Evolutionary conservation across 2,113 vertebrate species (phyloP).

Genomic region (Vanacampus margaritifer): DNA sequence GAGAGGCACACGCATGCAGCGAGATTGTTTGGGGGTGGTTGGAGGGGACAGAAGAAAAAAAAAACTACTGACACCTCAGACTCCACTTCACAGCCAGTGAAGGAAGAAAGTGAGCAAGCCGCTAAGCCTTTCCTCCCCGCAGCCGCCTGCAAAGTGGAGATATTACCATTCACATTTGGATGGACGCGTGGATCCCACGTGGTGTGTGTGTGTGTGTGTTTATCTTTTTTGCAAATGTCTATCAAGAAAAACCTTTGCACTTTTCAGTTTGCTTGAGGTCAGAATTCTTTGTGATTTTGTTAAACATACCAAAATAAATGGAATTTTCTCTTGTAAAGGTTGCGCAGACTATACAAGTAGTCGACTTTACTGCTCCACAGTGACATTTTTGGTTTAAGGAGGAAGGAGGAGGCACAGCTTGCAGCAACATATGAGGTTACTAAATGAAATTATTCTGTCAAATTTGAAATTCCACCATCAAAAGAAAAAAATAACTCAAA

Average conservation of each 20-base stretch:
- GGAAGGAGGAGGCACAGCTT: neutral
- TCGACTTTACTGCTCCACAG: neutral
- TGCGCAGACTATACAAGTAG: neutral
- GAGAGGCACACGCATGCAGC: constrained; percentile 21
- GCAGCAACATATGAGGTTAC: too few relatives aligned
- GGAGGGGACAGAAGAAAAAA: constrained; percentile 15
- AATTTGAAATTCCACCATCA: neutral
- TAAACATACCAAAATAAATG: neutral
- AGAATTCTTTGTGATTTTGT: neutral
- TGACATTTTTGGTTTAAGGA: neutral
- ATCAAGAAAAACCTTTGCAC: neutral
- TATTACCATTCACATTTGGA: constrained; percentile 73
- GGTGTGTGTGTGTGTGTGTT: constrained; percentile 37
- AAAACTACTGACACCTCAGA: constrained; percentile 75
- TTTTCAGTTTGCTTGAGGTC: constrained; percentile 9
- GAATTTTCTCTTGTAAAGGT: neutral
- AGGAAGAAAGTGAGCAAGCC: constrained; percentile 66
- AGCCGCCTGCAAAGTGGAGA: constrained; percentile 74
- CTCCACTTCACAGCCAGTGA: constrained; percentile 74
- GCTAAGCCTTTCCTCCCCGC: constrained; percentile 64
- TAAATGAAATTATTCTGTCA: neutral
- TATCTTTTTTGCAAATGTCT: constrained; percentile 16
- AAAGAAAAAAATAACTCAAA: neutral
- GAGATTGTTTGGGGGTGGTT: constrained; percentile 16
- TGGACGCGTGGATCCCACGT: constrained; percentile 65